Evolutionary conservation across 2,888 invertebrate genomes (phyloP).

Genomic region (Rhamnusium bicolor): DNA sequence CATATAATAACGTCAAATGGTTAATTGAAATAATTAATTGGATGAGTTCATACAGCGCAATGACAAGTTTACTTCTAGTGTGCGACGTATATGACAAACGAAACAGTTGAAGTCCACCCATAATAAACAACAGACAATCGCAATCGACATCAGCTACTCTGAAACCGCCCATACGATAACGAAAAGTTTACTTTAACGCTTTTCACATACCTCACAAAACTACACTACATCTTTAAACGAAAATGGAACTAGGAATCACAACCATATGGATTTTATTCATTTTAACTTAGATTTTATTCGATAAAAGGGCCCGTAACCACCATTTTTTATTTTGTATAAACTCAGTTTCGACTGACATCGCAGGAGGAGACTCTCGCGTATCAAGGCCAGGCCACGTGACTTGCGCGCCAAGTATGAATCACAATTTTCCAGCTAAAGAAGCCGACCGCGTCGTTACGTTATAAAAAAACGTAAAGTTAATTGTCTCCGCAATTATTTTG

Average conservation of each 20-base stretch:
- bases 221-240: constrained; percentile 48
- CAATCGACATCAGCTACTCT: constrained; percentile 53
- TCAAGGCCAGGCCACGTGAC: constrained; percentile 63
- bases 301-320: constrained; percentile 62
- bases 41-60: constrained; percentile 62
- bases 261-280: constrained; percentile 55
- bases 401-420: constrained; percentile 61
- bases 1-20: constrained; percentile 48
- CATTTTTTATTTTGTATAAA: constrained; percentile 65
- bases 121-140: constrained; percentile 62
- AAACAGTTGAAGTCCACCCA: constrained; percentile 57
- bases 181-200: constrained; percentile 16
- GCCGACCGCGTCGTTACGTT: constrained; percentile 10
- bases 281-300: constrained; percentile 50
- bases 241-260: constrained; percentile 50
- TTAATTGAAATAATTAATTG: constrained; percentile 64
- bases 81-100: constrained; percentile 51
- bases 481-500: constrained; percentile 1
- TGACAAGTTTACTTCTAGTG: constrained; percentile 46
- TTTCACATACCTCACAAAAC: constrained; percentile 49
- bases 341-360: constrained; percentile 53
- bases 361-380: constrained; percentile 48
- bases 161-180: constrained; percentile 48
- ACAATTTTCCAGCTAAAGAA: constrained; percentile 35
- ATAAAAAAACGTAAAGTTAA: constrained; percentile 2